Percentiles rank a stretch among this genome's conserved stretches.
phyloP scores from a whole-genome alignment of 2,888 invertebrate genomes.

The Drosophila demipolita region DNA sequence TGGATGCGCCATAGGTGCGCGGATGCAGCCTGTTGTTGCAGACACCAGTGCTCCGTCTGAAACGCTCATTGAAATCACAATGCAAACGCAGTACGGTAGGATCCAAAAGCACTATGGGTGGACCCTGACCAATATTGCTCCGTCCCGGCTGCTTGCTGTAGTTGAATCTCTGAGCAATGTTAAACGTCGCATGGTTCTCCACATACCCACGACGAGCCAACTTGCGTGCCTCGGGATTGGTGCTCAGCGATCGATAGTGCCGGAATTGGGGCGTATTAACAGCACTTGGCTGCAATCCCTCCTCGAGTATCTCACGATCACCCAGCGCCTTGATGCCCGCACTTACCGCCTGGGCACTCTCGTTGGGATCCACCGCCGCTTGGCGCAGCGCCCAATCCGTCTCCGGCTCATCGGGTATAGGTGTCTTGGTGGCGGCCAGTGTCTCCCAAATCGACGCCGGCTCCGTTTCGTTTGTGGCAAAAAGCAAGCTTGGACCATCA shows the following conservation, averaged over 20 bases:
- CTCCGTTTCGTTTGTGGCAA: constrained; percentile 52
- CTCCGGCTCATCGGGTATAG: constrained; percentile 74
- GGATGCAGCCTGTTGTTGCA: constrained; percentile 91
- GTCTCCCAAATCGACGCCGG: constrained; percentile 20
- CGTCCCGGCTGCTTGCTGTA: constrained; percentile 81
- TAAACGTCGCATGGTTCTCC: constrained; percentile 89
- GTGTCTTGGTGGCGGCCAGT: constrained; percentile 53
- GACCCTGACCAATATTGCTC: constrained; percentile 84
- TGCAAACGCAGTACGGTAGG: constrained; percentile 71
- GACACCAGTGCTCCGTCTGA: constrained; percentile 89
- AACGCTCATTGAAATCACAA: constrained; percentile 86
- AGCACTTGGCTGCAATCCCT: constrained; percentile 84
- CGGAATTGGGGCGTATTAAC: constrained; percentile 88
- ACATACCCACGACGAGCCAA: constrained; percentile 89
- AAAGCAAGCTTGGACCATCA: constrained; percentile 51
- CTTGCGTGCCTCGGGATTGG: constrained; percentile 87
- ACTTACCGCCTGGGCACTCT: constrained; percentile 85
- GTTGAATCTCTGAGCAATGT: constrained; percentile 86
- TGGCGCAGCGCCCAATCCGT: constrained; percentile 68
- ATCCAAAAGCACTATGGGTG: constrained; percentile 77
- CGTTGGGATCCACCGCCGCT: constrained; percentile 44
- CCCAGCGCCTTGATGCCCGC: constrained; percentile 87
- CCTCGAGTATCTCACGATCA: constrained; percentile 87
- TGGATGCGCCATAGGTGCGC: constrained; percentile 89
- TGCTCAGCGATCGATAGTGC: constrained; percentile 90